phyloP scores from a whole-genome alignment of 1,140 invertebrate genomes.

The Armadillidium nasatum region DNA sequence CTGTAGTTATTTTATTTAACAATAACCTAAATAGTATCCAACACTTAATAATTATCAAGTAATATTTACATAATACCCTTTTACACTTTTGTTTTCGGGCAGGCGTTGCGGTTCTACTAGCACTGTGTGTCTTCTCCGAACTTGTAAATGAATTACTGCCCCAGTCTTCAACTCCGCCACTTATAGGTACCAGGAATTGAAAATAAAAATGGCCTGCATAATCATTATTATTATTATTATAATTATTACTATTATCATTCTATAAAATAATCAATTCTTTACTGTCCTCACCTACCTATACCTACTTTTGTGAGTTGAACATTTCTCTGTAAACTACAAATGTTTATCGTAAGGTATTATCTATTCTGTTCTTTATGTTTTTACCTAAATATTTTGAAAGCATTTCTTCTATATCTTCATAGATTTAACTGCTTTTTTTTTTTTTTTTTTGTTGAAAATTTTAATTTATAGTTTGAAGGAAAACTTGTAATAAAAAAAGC shows the following conservation, averaged over 20 bases:
- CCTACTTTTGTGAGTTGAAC: not conserved
- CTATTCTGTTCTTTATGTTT: too few species aligned
- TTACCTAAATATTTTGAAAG: too few species aligned
- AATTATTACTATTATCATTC: constrained; percentile 1
- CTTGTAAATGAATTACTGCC: constrained; percentile 27
- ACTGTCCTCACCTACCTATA: not conserved
- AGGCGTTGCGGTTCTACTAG: constrained; percentile 29
- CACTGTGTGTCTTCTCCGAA: constrained; percentile 31
- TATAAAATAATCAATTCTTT: constrained; percentile 1
- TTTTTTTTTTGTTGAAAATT: too few species aligned
- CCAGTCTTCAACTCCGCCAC: constrained; percentile 27
- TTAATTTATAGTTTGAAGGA: too few species aligned
- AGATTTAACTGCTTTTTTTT: too few species aligned
- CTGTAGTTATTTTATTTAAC: too few species aligned
- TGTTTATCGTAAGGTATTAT: too few species aligned
- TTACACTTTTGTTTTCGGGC: constrained; percentile 13
- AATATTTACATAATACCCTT: constrained; percentile 2
- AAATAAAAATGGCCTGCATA: not conserved
- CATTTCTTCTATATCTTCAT: too few species aligned
- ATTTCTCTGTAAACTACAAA: not conserved
- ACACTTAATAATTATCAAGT: not conserved
- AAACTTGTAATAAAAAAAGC: too few species aligned
- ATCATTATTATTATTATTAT: not conserved
- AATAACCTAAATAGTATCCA: not conserved
- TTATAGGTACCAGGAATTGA: constrained; percentile 21